Percentiles rank a stretch among this genome's conserved stretches.
phyloP scores from a whole-genome alignment of 1,140 invertebrate species.

The Dendroctonus valens region DNA sequence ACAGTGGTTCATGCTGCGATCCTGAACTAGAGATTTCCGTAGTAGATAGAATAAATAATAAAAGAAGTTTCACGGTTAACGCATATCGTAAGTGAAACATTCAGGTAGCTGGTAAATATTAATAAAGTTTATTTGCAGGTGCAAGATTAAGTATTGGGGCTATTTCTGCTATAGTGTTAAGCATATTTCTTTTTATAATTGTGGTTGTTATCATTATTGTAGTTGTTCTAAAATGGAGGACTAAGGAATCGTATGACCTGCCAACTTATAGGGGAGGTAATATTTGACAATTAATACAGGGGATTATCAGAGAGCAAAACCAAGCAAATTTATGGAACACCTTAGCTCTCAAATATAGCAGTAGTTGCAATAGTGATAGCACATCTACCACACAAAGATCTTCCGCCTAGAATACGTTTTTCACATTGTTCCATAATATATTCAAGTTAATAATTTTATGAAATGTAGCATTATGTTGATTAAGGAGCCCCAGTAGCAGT shows the following conservation, averaged over 20 bases:
- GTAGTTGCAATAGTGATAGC: too few relatives aligned
- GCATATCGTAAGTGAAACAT: slow-evolving; percentile 50
- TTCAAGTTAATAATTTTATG: background rate
- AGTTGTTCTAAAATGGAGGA: slow-evolving; percentile 41
- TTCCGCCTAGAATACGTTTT: background rate
- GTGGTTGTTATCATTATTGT: slow-evolving; percentile 47
- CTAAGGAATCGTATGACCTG: slow-evolving; percentile 47
- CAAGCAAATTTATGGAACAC: slow-evolving; percentile 17
- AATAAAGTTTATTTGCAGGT: slow-evolving; percentile 34
- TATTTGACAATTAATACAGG: slow-evolving; percentile 36
- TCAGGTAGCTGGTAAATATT: background rate
- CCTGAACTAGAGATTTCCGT: slow-evolving; percentile 51
- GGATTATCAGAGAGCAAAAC: slow-evolving; percentile 35
- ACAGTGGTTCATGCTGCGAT: slow-evolving; percentile 55
- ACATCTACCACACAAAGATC: too few relatives aligned
- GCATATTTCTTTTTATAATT: slow-evolving; percentile 50
- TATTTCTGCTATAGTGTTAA: slow-evolving; percentile 53
- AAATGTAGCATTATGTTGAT: background rate
- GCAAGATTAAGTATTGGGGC: slow-evolving; percentile 47
- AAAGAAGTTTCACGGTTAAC: slow-evolving; percentile 46
- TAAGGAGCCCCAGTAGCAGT: background rate
- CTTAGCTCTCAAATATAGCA: background rate
- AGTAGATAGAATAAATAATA: slow-evolving; percentile 51
- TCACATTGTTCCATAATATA: background rate
- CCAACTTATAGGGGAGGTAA: slow-evolving; percentile 45